Evolutionary conservation across 2,888 invertebrate species (phyloP).

Genomic region (Hemaris fuciformis): DNA sequence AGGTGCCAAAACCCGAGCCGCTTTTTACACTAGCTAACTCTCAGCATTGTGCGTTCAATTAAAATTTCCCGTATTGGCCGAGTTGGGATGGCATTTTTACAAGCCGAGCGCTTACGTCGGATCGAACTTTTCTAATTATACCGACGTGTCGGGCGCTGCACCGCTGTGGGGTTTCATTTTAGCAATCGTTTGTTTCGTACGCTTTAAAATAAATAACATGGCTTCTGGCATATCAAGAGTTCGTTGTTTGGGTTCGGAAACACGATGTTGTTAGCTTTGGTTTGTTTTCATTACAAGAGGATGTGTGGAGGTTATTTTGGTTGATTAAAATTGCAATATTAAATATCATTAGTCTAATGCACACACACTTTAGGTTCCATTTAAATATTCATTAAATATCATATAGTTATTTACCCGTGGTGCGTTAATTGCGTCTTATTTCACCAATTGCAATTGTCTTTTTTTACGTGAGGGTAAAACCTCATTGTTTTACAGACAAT

Average conservation of each 20-base stretch:
- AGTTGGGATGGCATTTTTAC: conserved; percentile 46
- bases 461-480: no score
- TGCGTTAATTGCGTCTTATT: no score
- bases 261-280: neutral
- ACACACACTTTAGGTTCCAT: no score
- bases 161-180: conserved; percentile 9
- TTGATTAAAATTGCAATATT: no score
- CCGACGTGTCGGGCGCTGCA: conserved; percentile 23
- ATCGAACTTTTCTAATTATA: conserved; percentile 65
- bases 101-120: conserved; percentile 24
- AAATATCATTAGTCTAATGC: no score
- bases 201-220: conserved; percentile 5
- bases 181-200: conserved; percentile 14
- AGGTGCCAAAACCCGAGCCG: neutral
- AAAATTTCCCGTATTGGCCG: conserved; percentile 44
- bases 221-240: neutral
- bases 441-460: no score
- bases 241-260: neutral
- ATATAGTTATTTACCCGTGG: no score
- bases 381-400: no score
- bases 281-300: neutral
- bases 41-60: conserved; percentile 58
- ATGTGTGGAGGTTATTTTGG: no score
- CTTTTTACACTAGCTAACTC: conserved; percentile 12
- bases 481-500: no score